Evolutionary conservation across 2,113 vertebrate species (phyloP), one percentile per base, ranked within the genome.

Genomic region (Formicarius rufipectus): DNA sequence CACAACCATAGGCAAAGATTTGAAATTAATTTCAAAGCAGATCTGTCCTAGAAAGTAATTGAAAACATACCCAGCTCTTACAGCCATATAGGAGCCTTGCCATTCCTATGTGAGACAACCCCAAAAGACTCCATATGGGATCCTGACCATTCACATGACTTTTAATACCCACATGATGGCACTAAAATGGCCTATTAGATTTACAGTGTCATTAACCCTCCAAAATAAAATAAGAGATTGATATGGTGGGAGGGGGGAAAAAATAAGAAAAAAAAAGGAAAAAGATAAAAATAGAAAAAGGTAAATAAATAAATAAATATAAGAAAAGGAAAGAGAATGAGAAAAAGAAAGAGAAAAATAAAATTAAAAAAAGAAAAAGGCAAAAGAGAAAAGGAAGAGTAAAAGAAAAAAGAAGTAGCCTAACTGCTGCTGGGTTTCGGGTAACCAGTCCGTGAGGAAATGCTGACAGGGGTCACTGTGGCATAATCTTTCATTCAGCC

Each of bases 401-500:
- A 33, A n/a, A 39, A 20, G 19, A 30, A n/a, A 64, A 37, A 19
- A 96, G 50, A 94, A 97, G 95, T 96, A 96, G 96, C 95, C 96
- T 98, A 97, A 97, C 96, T 98, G 97, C 97, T 75, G 66, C 96
- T 98, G 98, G 98, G 98, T 98, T 98, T 98, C 93, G 95, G 98
- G 98, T 98, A 98, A 98, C 98, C 98, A 97, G 97, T 97, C 97
- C 95, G 50, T 97, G 97, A 98, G 98, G 98, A 98, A 98, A 98
- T 94, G 98, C 98, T 98, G 98, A 98, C 98, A 98, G 98, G 97
- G 98, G 98, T 98, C 98, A 98, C 97, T 97, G 97, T 98, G 98
- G 98, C 97, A 98, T 98, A 98, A 98, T 98, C 98, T 98, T 98
- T 98, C 98, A 98, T 98, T 98, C 98, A n/a, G 98, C 98, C 98